These are phyloP conservation scores for Tinea trinotella DNA, from an alignment of 2,888 invertebrate species.

Conservation along the genomic window DNA sequence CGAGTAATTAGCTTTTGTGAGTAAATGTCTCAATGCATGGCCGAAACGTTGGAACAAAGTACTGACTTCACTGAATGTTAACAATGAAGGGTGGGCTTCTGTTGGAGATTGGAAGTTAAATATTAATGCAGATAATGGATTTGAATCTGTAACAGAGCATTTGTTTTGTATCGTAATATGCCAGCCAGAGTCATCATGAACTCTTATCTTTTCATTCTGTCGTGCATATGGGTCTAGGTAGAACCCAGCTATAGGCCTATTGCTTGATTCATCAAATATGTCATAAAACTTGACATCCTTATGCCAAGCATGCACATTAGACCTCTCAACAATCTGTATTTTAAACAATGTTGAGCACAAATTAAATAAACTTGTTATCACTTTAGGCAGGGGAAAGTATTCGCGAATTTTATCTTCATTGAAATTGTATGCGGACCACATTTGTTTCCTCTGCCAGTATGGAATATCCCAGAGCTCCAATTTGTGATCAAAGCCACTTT, in stretches of 20 bases:
- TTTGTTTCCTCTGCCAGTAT: conserved; percentile 88
- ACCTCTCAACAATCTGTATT: conserved; percentile 78
- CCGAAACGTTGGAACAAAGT: conserved; percentile 90
- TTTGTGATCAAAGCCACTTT: conserved; percentile 78
- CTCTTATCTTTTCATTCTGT: conserved; percentile 74
- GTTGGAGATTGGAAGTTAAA: conserved; percentile 84
- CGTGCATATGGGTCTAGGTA: conserved; percentile 87
- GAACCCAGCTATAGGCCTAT: conserved; percentile 82
- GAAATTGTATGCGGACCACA: conserved; percentile 74
- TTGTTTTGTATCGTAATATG: conserved; percentile 84
- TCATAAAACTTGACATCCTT: conserved; percentile 88
- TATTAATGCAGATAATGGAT: conserved; percentile 85
- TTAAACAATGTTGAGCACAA: conserved; percentile 85
- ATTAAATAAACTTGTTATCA: conserved; percentile 83
- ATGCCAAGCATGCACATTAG: conserved; percentile 84
- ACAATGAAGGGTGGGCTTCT: conserved; percentile 76
- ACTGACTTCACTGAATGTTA: conserved; percentile 83
- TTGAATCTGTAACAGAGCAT: conserved; percentile 74
- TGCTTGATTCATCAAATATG: conserved; percentile 78
- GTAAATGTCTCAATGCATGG: conserved; percentile 85
- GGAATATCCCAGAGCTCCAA: conserved; percentile 88
- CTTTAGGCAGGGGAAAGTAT: conserved; percentile 87
- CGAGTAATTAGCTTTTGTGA: conserved; percentile 85
- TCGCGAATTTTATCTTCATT: conserved; percentile 81
- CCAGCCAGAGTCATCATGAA: conserved; percentile 78